Evolutionary conservation across 2,797 vertebrate species (phyloP), one percentile per base, ranked within the genome.

Genomic region (Steatocranus sp.): DNA sequence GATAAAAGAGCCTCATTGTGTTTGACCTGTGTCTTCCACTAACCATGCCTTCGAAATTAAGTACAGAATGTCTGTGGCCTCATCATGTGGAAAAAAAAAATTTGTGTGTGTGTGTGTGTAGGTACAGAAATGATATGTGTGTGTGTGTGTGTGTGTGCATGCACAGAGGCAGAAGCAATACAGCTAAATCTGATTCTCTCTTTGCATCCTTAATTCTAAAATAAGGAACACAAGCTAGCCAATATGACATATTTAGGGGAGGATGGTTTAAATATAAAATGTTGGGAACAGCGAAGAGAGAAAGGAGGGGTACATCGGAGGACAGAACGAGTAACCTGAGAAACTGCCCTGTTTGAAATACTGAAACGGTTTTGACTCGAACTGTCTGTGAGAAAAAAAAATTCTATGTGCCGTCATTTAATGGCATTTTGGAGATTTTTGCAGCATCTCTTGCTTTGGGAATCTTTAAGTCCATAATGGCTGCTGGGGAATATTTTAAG

Each of bases 161-260:
- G 56, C 30, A 34, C 30, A 61, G 56, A 7, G 17, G 17, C 56
- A 79, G 66, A 63, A 70, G 79, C 75, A 66, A 8, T 17, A 73
- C 77, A 74, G 82, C 91, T 86, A 78, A 88, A 87, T 91, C 81
- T 87, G 87, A 93, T 93, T 93, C 83, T 76, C 77, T 84, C 86
- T 93, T 92, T 93, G 90, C 88, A 90, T 88, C 86, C 90, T 90
- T 94, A 93, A 95, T 92, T 94, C 86, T 93, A 90, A 95, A 95
- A 94, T 91, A 94, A 93, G 94, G 86, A 94, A 89, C 90, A 89
- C 86, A 78, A 93, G 94, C 88, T 87, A 49, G 86, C 89, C 85
- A 93, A 92, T 87, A 78, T 85, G 86, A 90, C 80, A 90, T 86
- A 93, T 93, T 91, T 76, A 88, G 86, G 56, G 80, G 75, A 84